Base-by-base conservation (phyloP, 2,888 invertebrate species). In the Drosophila crucigera region DNA sequence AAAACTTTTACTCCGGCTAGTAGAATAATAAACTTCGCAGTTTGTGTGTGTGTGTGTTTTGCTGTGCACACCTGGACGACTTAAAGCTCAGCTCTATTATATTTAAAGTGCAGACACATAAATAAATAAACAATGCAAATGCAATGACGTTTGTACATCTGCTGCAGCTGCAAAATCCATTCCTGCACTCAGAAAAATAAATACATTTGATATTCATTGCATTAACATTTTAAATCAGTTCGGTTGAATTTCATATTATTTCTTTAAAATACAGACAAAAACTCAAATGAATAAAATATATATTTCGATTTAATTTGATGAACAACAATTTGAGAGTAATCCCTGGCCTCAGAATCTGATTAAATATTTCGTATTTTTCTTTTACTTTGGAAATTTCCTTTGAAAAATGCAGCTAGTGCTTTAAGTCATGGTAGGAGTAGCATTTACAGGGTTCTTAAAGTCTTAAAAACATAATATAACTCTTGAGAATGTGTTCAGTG, bases 1-100 rank as follows among this genome's bases (percentile, higher is more conserved):
- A 61, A 82, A 82, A 84, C 54, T 84, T 72, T 75, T 39, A 30
- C 78, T 62, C 39, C 64, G 47, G 47, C 64, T 66, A 65, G 61
- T 72, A 59, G 58, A 76, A 65, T 61, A 73, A 68, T 68, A 82
- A 78, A 82, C 59, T 73, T 78, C 11, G 41, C 9, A 56, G 1
- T 58, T n/a, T 47, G 16, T n/a, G n/a, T 47, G 19, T 22, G 33
- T 65, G 33, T 65, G 54, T 25, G 25, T 16, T 47, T 30, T 39
- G 43, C 33, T 60, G 41, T 59, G 61, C 53, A 39, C 68, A 78
- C 68, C 68, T 68, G 55, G 41, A 49, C 60, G 31, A 62, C 63
- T 71, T 65, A 43, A 58, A 71, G 73, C 56, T 28, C 6, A n/a
- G 54, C 22, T 54, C 43, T 41, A 65, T 55, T 55, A 62, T 81